These are phyloP conservation scores for Endotricha flammealis DNA, from an alignment of 2,888 invertebrate genomes.

Conservation along the genomic window DNA sequence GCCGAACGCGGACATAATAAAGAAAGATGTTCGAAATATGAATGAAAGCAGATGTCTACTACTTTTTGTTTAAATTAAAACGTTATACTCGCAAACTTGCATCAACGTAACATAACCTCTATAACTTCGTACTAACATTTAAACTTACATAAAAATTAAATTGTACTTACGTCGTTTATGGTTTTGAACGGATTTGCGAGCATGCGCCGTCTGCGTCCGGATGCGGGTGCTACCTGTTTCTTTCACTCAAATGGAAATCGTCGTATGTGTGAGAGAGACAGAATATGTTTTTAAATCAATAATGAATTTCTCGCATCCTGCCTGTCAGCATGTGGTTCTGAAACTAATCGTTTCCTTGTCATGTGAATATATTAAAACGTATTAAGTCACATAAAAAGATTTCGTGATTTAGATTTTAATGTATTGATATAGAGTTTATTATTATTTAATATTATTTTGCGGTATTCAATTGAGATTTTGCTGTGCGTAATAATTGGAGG, in stretches of 20 bases:
- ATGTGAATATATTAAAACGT: conserved; percentile 20
- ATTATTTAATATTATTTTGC: conserved; percentile 16
- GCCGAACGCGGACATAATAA: too few relatives aligned
- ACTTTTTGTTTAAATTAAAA: neutral
- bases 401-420: conserved; percentile 18
- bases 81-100: too few relatives aligned
- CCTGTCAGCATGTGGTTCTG: conserved; percentile 68
- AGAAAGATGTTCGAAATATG: conserved; percentile 22
- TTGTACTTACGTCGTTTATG: neutral
- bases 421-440: neutral
- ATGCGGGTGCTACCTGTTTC: conserved; percentile 37
- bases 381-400: conserved; percentile 17
- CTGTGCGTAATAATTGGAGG: conserved; percentile 49
- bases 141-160: too few relatives aligned
- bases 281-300: conserved; percentile 58
- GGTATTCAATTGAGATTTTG: conserved; percentile 19
- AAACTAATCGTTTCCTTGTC: conserved; percentile 72
- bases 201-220: conserved; percentile 41
- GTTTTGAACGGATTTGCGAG: conserved; percentile 34
- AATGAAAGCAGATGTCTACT: conserved; percentile 22
- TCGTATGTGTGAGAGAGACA: conserved; percentile 25
- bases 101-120: too few relatives aligned
- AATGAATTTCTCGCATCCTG: conserved; percentile 68
- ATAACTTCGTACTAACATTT: too few relatives aligned
- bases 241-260: conserved; percentile 14